Conservation (phyloP, 2,888 invertebrate species). For the Sepioteuthis lessoniana region DNA sequence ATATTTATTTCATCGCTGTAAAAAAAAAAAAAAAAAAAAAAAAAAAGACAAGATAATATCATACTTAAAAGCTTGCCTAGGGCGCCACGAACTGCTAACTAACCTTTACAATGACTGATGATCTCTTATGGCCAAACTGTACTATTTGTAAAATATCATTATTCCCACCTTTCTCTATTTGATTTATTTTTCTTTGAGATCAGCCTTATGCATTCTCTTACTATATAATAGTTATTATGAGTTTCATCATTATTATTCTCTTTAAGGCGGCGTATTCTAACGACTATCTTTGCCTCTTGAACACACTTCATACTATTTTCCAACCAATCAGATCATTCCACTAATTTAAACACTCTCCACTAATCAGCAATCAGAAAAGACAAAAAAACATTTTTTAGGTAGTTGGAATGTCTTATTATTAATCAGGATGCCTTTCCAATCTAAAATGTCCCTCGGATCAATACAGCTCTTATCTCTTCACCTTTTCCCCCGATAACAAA, state of each 20-base stretch:
- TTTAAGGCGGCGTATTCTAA: background rate
- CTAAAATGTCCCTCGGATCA: background rate
- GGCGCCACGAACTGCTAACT: no score
- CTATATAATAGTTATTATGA: background rate
- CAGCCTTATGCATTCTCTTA: no score
- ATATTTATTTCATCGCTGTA: no score
- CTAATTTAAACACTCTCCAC: constrained; percentile 14
- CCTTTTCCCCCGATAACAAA: background rate
- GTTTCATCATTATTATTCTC: background rate
- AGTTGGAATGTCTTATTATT: constrained; percentile 25
- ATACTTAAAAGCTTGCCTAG: no score
- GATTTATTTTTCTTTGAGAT: no score
- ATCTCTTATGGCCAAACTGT: no score
- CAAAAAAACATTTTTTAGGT: background rate
- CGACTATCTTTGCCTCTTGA: background rate
- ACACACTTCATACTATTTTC: background rate
- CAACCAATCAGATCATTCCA: background rate
- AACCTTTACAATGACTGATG: no score
- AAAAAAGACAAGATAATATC: no score
- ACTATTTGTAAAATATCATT: no score
- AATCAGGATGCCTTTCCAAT: constrained; percentile 20
- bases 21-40: no score
- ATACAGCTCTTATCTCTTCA: background rate
- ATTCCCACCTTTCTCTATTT: no score
- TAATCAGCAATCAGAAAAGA: constrained; percentile 23